phyloP scores from a whole-genome alignment of 2,113 vertebrate species.

The Nipponia nippon region DNA sequence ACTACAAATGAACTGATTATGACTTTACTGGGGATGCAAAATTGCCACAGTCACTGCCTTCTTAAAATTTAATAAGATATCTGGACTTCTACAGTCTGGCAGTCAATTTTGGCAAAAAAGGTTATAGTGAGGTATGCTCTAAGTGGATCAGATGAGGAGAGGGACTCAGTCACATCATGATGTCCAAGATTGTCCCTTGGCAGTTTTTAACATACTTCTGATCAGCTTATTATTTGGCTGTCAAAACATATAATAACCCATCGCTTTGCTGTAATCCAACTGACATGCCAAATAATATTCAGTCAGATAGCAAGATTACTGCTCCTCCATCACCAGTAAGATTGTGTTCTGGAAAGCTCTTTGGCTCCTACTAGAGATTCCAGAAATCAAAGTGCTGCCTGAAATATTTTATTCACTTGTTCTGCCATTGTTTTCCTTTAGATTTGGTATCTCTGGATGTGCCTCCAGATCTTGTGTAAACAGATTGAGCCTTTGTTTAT shows the following conservation, averaged over 20 bases:
- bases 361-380: background rate
- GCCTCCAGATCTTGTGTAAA: background rate
- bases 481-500: background rate
- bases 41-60: background rate
- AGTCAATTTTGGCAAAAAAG: background rate
- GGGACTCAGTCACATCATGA: background rate
- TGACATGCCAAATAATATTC: background rate
- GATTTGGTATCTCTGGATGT: background rate
- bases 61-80: background rate
- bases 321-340: background rate
- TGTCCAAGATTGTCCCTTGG: background rate
- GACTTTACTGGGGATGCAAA: background rate
- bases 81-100: background rate
- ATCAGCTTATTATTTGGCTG: background rate
- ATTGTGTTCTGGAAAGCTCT: background rate
- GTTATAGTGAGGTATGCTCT: background rate
- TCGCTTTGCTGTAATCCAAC: background rate
- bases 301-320: background rate
- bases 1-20: background rate
- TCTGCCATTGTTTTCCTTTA: slow-evolving; percentile 6
- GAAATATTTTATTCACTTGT: background rate
- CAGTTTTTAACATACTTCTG: background rate
- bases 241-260: background rate
- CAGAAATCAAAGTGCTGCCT: background rate
- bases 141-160: background rate